Evolutionary conservation across 1,140 invertebrate genomes (phyloP), one percentile per base, ranked within the genome.

Genomic region (Aleiodes sp.): DNA sequence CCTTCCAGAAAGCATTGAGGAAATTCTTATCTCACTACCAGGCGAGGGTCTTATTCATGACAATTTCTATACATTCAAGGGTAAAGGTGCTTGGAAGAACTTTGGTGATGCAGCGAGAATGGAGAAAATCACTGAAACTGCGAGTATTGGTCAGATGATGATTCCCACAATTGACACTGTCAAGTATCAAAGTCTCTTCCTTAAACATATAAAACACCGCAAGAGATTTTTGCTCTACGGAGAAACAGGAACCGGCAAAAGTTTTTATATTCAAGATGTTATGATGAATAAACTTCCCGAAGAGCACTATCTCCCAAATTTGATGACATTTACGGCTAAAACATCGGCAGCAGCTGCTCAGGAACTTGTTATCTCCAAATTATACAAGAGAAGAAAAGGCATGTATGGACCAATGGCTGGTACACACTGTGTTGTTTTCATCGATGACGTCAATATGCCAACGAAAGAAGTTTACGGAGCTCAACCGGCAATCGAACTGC

Each of bases 391-490:
- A 77, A 89, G 92, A 71, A 92, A 92, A 78, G 92, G 93, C 67
- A 90, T 92, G 60, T 97, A 92, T 83, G 94, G 94, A 0, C 93
- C 96, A 2, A 90, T 92, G 2, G 88, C 89, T 73, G 93, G 91
- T 4, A 93, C 93, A 78, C 88, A 88, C 65, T 90, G 90, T 52
- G 88, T 97, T 24, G 91, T 97, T 35, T 98, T 98, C 84, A 91
- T 98, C 39, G 96, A 98, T 81, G 96, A 98, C 82, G 89, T 98
- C 79, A 97, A 97, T 79, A 95, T 97, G 94, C 95, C 96, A 0
- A 88, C 90, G 1, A 93, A 94, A 78, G 94, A 96, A 83, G 82
- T 89, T 0, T 97, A 96, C 79, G 96, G 96, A 2, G 93, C 95
- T 0, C 95, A 97, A 84, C 95, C 96, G 1, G 91, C 96, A 0